Base-by-base conservation (phyloP, 2,113 vertebrate genomes). In the Myrmecophaga tridactyla region DNA sequence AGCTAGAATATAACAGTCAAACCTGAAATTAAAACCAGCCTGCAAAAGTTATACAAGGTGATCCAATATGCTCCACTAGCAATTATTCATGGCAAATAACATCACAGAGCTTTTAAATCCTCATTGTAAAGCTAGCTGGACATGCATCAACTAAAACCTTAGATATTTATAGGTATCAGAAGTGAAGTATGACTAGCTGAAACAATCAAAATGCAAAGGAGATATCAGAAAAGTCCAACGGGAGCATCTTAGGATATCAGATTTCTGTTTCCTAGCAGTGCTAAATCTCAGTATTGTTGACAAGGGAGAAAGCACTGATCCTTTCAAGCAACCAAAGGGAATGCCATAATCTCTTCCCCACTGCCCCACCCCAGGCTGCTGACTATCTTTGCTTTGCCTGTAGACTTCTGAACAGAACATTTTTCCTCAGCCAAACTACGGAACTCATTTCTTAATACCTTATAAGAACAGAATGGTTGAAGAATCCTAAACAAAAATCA, bases 21-120 rank as follows among this genome's bases (percentile, higher is more conserved):
- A 97, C 93, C 94, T 97, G 96, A 95, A 63, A 81, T 96, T 93
- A 96, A 95, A 95, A 95, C 97, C 86, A 95, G 95, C 93, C 95
- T 97, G 96, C 96, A 76, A 85, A 98, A 94, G 73, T 96, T 97
- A 92, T 31, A 96, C 94, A 96, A 97, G 97, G 78, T 70, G 94
- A 78, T 89, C 91, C 91, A 85, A 94, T 91, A 83, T n/a, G 89
- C 96, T 96, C 90, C 51, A 11, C 56, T 48, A 96, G 87, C 8
- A 1, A 96, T 97, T 80, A 97, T 75, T 96, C 94, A 94, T 63
- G 31, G 86, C 70, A 70, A 41, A 89, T 62, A 76, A 90, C 73
- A 94, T 69, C 80, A 18, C 4, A 21, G 23, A 86, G 89, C 25
- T 46, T 83, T 90, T 89, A 80, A 23, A 94, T 90, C 94, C 96